Evolutionary conservation across 2,113 vertebrate genomes (phyloP), one percentile per base, ranked within the genome.

Genomic region (Ancistrus triradiatus): DNA sequence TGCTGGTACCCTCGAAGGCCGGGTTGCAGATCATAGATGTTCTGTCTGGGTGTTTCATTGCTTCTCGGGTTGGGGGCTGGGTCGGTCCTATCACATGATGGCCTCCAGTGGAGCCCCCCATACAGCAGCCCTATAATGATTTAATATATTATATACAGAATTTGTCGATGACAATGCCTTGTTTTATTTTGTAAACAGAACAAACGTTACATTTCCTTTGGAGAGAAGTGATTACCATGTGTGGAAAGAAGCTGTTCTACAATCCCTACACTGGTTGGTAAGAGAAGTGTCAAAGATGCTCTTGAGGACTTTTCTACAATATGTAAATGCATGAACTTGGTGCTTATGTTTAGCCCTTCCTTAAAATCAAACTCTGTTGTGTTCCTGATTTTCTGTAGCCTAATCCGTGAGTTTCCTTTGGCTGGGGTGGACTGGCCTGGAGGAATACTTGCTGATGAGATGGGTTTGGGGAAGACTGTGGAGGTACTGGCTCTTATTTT

Each of bases 401-500:
- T 99, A 63, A 91, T 95, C n/a, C 86, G 81, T 66, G 94, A 97
- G 52, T 90, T 87, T 74, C 94, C 96, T 0, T 46, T 82, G 77
- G 89, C 91, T 27, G 93, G 93, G 25, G 75, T 90, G 10, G 91
- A 92, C 69, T 92, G 95, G 92, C 93, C 93, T 52, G 95, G 95
- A 66, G 95, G 95, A 56, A 97, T 99, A 76, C 84, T 99, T 76
- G 96, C 95, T 47, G 95, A 99, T 85, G 95, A 99, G 75, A 99
- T 99, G 96, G 95, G 96, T 13, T 90, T 99, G 11, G 95, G 95
- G 56, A 98, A 98, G 83, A 98, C 95, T 0, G 95, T 99, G 60
- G 95, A 99, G 66, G 95, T 99, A 66, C 79, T 99, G 80, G 93
- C 95, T 59, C 90, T 99, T 59, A 98, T 99, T 82, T 81, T 98